Base-by-base conservation (phyloP, 2,888 invertebrate species). In the Poecilus cupreus region DNA sequence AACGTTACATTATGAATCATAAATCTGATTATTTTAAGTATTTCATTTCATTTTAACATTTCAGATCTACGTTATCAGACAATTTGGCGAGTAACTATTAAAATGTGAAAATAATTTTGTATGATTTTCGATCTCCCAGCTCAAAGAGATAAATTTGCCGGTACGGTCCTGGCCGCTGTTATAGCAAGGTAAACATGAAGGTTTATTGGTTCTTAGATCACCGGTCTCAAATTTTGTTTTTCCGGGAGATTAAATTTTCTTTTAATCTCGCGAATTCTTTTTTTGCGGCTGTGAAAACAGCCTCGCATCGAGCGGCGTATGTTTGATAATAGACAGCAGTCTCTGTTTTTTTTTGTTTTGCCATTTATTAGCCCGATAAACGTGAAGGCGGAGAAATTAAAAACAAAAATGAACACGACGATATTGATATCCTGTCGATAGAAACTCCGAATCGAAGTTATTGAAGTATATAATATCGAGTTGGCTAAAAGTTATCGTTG, bases 161-260 rank as follows among this genome's bases (percentile, higher is more conserved):
- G 32, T 54, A 11, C 18, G 8, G 20, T 6, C 11, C 10, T 11
- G 51, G 8, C 54, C 49, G 49, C 49, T 51, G 75, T 75, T 75
- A 75, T 75, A 51, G n/a, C 20, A 32, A 76, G 57, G 54, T 76
- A 76, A 76, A 57, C 76, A 76, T 16, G 37, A 49, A 37, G 54
- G 72, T 54, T 77, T 60, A 77, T 77, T 77, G 77, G 77, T 77
- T 60, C 22, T 60, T 37, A 60, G 64, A 43, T 13, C 13, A 20
- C 49, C 32, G 6, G 24, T 24, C 64, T 77, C 43, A 77, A 43
- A 60, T 60, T 37, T 77, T 54, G 77, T 77, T 77, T 77, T 77
- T 60, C 60, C 60, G 22, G 1, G 22, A 77, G 77, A 60, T 77
- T 77, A 77, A 64, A 77, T 77, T 77, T 77, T 77, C 77, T 77